Conservation (phyloP, 2,888 invertebrate genomes). For the Pristionchus entomophagus region DNA sequence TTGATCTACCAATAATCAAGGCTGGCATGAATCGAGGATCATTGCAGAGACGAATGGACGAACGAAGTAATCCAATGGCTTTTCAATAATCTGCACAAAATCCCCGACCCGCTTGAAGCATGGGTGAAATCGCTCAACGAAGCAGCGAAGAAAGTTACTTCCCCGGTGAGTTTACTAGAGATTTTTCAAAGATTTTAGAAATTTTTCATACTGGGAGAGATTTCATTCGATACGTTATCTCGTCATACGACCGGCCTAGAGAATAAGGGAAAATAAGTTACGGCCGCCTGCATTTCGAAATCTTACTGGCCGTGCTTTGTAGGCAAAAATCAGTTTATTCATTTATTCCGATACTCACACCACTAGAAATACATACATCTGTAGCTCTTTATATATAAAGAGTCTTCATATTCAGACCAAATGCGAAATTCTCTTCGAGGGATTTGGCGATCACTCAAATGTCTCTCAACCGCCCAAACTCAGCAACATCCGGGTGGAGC, state of each 20-base stretch:
- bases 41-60: constrained; percentile 64
- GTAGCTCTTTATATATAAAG: not conserved
- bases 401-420: constrained; percentile 56
- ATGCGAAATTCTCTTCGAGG: constrained; percentile 73
- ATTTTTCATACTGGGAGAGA: too few species aligned
- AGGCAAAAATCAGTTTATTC: too few species aligned
- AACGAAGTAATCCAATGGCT: constrained; percentile 70
- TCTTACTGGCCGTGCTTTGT: too few species aligned
- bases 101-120: constrained; percentile 74
- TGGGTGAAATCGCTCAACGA: constrained; percentile 78
- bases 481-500: constrained; percentile 65
- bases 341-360: too few species aligned
- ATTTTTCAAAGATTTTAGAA: not conserved
- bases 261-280: too few species aligned
- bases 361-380: too few species aligned
- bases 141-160: constrained; percentile 76
- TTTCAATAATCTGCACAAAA: constrained; percentile 65
- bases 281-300: too few species aligned
- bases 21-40: too few species aligned
- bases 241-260: too few species aligned
- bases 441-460: constrained; percentile 65
- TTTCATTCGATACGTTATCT: too few species aligned
- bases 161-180: constrained; percentile 69
- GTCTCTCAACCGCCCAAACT: constrained; percentile 65
- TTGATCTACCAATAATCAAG: too few species aligned